Evolutionary conservation across 2,113 vertebrate species (phyloP), one percentile per base, ranked within the genome.

Genomic region (Cathartes aura): DNA sequence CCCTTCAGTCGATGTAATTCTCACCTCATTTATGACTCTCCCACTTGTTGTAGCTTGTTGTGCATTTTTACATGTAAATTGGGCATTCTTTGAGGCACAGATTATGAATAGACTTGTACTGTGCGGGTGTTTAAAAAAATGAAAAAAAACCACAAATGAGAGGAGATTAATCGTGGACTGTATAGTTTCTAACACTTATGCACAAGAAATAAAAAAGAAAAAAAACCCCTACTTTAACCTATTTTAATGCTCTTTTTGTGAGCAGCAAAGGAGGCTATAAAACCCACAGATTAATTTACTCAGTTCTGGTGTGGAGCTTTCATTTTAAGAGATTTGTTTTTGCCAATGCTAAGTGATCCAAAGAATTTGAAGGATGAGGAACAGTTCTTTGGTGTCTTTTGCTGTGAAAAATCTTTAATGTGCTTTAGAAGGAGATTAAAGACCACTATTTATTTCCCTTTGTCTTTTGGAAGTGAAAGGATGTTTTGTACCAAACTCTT

Each of bases 21-120:
- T 93, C 4, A 2, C 71, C 62, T 91, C 10, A 0, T 87, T 93
- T 96, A 82, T 87, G 58, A 70, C 53, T 94, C 81, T 79, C 70
- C 11, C 74, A 59, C 94, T 94, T 95, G 95, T 89, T 95, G 42
- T 7, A 38, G 93, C 95, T 96, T 94, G 90, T 89, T 95, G 76
- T 89, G 93, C 91, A 48, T 92, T 95, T 96, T 83, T 96, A 60
- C 63, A 66, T 95, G 82, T 76, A 87, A 79, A 67, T 55, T 7
- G 74, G 64, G 45, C 78, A 50, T 88, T 94, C 91, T 96, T 82
- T 87, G 70, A 88, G 87, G 91, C 78, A 68, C 20, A 36, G 89
- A 55, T 82, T 93, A 24, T 88, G 94, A 94, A 84, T 82, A 93
- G 91, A 87, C 93, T 95, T 96, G 91, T 87, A 79, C 64, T 34